A percentile compares a stretch with the other conserved stretches of the same genome.
Conservation (phyloP, 2,888 invertebrate genomes). For the Priocnemis perturbator region DNA sequence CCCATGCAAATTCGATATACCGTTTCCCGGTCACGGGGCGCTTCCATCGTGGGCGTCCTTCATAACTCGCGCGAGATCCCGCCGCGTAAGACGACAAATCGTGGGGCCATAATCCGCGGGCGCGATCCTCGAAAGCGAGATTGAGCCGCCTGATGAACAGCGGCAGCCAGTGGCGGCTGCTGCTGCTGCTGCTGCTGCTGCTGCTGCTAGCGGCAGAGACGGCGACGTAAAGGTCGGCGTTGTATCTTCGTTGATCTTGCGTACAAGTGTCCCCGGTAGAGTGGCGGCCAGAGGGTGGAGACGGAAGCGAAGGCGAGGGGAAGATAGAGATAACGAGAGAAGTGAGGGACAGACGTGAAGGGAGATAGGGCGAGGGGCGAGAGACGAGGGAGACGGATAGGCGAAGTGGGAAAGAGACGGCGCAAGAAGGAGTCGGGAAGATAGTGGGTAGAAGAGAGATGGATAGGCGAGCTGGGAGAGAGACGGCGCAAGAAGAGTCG, state of each 20-base stretch:
- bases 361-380: slow-evolving; percentile 52
- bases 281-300: neutral
- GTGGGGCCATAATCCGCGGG: no score
- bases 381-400: neutral
- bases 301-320: slow-evolving; percentile 5
- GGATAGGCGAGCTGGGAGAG: slow-evolving; percentile 8
- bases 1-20: no score
- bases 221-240: slow-evolving; percentile 54
- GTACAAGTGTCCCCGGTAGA: slow-evolving; percentile 62
- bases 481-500: neutral
- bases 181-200: no score
- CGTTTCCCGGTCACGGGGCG: no score
- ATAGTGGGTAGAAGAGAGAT: slow-evolving; percentile 13
- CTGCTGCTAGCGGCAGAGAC: no score
- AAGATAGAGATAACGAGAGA: neutral
- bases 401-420: slow-evolving; percentile 54
- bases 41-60: no score
- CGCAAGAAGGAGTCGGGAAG: slow-evolving; percentile 37
- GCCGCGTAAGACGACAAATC: no score
- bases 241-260: slow-evolving; percentile 69
- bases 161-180: no score
- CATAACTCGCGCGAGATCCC: no score
- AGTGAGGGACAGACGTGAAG: neutral
- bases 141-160: slow-evolving; percentile 4
- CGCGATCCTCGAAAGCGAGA: no score